Percentiles rank a stretch among this genome's conserved stretches.
Evolutionary conservation across 2,113 vertebrate genomes (phyloP).

Genomic region (Colius striatus): DNA sequence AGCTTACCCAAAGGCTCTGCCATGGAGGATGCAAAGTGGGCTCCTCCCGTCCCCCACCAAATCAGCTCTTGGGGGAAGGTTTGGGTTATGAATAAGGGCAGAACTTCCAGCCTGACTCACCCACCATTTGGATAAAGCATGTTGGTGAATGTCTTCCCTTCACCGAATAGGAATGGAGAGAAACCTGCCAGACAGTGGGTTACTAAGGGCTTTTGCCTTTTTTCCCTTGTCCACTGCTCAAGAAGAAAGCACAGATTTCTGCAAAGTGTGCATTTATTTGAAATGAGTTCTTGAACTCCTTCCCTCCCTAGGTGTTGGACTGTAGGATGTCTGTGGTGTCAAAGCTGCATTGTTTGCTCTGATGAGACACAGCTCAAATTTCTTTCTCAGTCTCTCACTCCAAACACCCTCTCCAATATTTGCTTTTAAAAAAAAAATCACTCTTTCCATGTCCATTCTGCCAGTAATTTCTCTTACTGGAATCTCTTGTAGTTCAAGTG

Average conservation of each 20-base stretch:
- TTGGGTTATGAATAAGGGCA: not conserved
- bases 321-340: not conserved
- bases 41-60: not conserved
- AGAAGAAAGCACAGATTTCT: not conserved
- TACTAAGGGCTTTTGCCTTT: not conserved
- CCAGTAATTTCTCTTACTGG: slow-evolving; percentile 36
- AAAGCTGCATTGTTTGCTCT: not conserved
- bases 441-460: slow-evolving; percentile 33
- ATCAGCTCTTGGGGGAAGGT: not conserved
- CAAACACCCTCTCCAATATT: not conserved
- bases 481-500: slow-evolving; percentile 9
- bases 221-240: not conserved
- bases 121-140: fast-evolving
- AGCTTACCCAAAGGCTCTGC: not conserved
- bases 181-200: not conserved
- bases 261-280: not conserved
- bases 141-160: not conserved
- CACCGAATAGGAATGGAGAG: not conserved
- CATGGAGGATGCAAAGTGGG: not conserved
- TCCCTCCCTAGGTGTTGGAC: not conserved
- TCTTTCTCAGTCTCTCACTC: slow-evolving; percentile 11
- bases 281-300: not conserved
- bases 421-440: not conserved
- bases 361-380: slow-evolving; percentile 1
- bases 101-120: not conserved